These are phyloP conservation scores for Pediacus dermestoides DNA, from an alignment of 2,888 invertebrate genomes.

Conservation along the genomic window DNA sequence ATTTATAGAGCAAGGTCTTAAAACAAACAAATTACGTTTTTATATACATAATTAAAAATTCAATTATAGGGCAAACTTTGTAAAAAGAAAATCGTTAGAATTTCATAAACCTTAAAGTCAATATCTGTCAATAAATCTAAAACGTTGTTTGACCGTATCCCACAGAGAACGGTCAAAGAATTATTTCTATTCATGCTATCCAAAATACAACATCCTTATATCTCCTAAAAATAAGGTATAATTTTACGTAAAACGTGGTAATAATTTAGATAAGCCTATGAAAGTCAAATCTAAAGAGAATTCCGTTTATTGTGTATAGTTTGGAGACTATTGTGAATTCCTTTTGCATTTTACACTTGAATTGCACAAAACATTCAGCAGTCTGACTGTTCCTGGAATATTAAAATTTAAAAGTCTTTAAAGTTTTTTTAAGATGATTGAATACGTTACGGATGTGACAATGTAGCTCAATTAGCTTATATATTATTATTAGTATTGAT, in stretches of 20 bases:
- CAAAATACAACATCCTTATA: conserved; percentile 5
- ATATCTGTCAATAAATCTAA: conserved; percentile 21
- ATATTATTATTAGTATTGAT: no score
- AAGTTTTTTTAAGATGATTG: no score
- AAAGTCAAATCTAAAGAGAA: conserved; percentile 13
- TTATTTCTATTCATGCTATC: background rate
- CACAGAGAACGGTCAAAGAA: conserved; percentile 13
- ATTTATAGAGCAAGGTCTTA: conserved; percentile 1
- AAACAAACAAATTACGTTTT: background rate
- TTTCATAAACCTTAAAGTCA: conserved; percentile 19
- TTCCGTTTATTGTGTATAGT: conserved; percentile 8
- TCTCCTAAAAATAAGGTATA: conserved; percentile 5
- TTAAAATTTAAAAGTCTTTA: conserved; percentile 17
- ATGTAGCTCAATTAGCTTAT: no score
- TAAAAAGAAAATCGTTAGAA: conserved; percentile 15
- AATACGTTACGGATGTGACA: no score
- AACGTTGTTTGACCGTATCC: conserved; percentile 15
- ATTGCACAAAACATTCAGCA: conserved; percentile 36
- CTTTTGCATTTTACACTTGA: conserved; percentile 37
- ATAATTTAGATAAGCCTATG: conserved; percentile 17
- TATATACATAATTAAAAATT: background rate
- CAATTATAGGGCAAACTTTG: background rate
- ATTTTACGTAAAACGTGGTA: conserved; percentile 7
- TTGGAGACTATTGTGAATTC: conserved; percentile 29
- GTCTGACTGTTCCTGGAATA: conserved; percentile 11